Evolutionary conservation across 2,113 vertebrate genomes (phyloP), one percentile per base, ranked within the genome.

Genomic region (Heptranchias perlo): DNA sequence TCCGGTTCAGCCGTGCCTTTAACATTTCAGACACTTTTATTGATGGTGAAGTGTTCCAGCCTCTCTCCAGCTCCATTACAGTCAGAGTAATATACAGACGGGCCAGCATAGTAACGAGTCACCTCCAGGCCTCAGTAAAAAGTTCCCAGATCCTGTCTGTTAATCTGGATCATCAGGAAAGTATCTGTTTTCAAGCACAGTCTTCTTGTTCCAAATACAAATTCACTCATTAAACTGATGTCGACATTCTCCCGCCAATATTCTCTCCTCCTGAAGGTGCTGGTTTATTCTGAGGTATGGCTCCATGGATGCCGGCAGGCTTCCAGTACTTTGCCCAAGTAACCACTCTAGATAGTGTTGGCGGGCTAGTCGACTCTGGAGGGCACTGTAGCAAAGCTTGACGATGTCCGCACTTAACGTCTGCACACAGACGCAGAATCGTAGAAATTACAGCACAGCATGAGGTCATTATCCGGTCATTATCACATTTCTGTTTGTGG

Each of bases 1-100:
- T 89, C 52, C 31, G 52, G 54, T 89, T 89, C 78, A 82, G 78
- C 78, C 78, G 47, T 44, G 21, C 39, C 14, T 82, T 39, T 44
- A 44, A 82, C 78, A 44, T 82, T 47, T 82, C 78, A 82, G 78
- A 82, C 78, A 82, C 78, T 82, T 82, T 82, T 82, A 82, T 82
- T 47, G 78, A 82, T 89, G 86, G 11, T 89, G 49, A 89, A 58
- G 31, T 89, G 21, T 54, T 58, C 8, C 86, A 54, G 49, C 25
- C 49, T 52, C 86, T 89, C 52, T 58, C 86, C 28, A 89, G 49
- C 10, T 89, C 54, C 54, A 89, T 89, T 89, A 54, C 86, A n/a
- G n/a, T n/a, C n/a, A 89, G 86, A 47, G 39, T 5, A 82, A 82
- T 82, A 82, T 82, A 44, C 39, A 4, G 5, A 18, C 14, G 1